These are phyloP conservation scores for Lucifuga dentata DNA, from an alignment of 2,113 vertebrate genomes.

Conservation along the genomic window DNA sequence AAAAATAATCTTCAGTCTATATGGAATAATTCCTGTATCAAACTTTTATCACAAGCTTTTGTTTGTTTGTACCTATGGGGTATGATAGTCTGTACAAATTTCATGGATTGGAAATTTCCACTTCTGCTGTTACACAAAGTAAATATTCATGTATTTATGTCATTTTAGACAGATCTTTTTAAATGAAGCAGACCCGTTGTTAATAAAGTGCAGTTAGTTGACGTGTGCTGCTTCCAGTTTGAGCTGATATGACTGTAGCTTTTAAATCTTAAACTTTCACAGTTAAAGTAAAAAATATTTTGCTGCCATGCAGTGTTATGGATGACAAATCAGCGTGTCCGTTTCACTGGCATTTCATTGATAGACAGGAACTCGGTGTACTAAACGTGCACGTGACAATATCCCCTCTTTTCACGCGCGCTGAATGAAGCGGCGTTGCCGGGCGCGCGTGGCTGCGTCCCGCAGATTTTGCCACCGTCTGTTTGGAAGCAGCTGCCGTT, in stretches of 20 bases:
- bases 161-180: too few species aligned
- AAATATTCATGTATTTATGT: too few species aligned
- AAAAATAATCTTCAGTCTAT: conserved; percentile 15
- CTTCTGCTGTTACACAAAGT: too few species aligned
- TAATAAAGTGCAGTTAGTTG: too few species aligned
- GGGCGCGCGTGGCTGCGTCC: conserved; percentile 9
- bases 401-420: conserved; percentile 59
- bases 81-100: conserved; percentile 32
- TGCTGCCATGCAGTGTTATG: too few species aligned
- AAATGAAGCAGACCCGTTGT: too few species aligned
- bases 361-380: conserved; percentile 73
- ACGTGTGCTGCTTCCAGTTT: too few species aligned
- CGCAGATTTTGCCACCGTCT: conserved; percentile 6
- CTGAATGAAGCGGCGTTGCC: not conserved
- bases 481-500: conserved; percentile 9
- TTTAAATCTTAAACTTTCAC: too few species aligned
- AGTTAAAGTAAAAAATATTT: too few species aligned
- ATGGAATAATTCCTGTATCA: conserved; percentile 8
- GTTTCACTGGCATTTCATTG: conserved; percentile 68
- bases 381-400: conserved; percentile 81
- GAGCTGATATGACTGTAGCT: too few species aligned
- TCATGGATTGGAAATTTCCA: conserved; percentile 40
- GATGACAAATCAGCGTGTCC: not conserved
- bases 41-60: conserved; percentile 21
- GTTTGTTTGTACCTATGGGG: conserved; percentile 67